Evolutionary conservation across 2,888 invertebrate genomes (phyloP).

Genomic region (Acanthosepion esculentum): DNA sequence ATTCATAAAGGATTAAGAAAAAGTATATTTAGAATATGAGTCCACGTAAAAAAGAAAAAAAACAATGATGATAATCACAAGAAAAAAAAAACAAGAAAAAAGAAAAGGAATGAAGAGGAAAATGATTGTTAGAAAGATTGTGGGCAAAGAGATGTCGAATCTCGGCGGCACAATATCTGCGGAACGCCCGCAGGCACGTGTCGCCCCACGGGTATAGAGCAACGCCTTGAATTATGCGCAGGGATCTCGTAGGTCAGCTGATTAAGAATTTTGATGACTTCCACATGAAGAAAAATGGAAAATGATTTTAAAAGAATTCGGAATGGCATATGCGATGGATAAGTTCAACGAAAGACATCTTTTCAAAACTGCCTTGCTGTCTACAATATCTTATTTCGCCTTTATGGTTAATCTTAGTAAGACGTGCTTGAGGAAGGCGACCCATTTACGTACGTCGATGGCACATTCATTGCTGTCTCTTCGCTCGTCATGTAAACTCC

Average conservation of each 20-base stretch:
- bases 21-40: too few relatives aligned
- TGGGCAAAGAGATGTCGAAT: background rate
- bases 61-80: background rate
- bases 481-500: too few relatives aligned
- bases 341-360: background rate
- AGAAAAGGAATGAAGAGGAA: background rate
- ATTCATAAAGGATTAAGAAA: too few relatives aligned
- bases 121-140: background rate
- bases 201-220: constrained; percentile 20
- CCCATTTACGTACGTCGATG: background rate
- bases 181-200: constrained; percentile 21
- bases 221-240: background rate
- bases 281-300: background rate
- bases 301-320: constrained; percentile 3
- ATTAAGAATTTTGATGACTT: constrained; percentile 22
- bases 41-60: background rate
- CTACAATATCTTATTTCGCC: background rate
- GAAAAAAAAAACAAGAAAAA: background rate
- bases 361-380: background rate
- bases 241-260: constrained; percentile 3
- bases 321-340: background rate
- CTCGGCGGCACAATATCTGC: background rate
- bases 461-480: background rate
- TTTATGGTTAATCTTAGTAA: background rate
- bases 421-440: background rate